Conservation (phyloP, 2,888 invertebrate species). For the Orthosia incerta region DNA sequence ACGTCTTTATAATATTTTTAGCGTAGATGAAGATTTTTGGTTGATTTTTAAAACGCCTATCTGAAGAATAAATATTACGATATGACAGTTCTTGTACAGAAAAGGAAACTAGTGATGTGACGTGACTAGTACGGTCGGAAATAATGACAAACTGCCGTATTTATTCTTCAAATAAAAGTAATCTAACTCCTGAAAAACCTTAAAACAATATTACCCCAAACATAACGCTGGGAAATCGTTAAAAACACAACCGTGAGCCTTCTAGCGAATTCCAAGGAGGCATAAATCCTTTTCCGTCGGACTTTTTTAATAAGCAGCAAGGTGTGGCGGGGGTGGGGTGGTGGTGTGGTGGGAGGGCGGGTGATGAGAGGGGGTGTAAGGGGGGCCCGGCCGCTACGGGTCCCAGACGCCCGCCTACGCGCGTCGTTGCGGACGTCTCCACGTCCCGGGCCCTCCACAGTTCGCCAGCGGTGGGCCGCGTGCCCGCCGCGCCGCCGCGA, state of each 20-base stretch:
- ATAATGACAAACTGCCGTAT: too few relatives aligned
- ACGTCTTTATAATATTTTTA: too few relatives aligned
- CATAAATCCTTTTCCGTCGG: constrained; percentile 72
- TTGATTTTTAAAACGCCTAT: too few relatives aligned
- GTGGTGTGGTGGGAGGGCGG: constrained; percentile 7
- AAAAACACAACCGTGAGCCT: constrained; percentile 61
- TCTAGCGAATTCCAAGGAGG: constrained; percentile 61
- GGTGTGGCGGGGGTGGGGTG: constrained; percentile 67
- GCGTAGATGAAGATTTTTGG: too few relatives aligned
- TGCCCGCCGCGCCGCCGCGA: constrained; percentile 76
- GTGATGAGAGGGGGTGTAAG: constrained; percentile 17
- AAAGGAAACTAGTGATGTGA: neutral
- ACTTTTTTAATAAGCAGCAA: constrained; percentile 75
- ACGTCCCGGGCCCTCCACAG: constrained; percentile 79
- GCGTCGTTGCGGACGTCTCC: constrained; percentile 84
- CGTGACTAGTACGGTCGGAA: neutral
- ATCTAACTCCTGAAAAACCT: neutral
- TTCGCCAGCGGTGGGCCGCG: constrained; percentile 90
- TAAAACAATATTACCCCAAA: constrained; percentile 26
- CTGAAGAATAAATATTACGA: neutral
- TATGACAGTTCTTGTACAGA: neutral
- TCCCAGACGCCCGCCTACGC: constrained; percentile 87
- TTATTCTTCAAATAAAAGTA: neutral
- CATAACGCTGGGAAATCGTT: constrained; percentile 52
- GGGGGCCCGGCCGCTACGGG: constrained; percentile 45